Evolutionary conservation across 2,888 invertebrate species (phyloP).

Genomic region (Sesamia inferens): DNA sequence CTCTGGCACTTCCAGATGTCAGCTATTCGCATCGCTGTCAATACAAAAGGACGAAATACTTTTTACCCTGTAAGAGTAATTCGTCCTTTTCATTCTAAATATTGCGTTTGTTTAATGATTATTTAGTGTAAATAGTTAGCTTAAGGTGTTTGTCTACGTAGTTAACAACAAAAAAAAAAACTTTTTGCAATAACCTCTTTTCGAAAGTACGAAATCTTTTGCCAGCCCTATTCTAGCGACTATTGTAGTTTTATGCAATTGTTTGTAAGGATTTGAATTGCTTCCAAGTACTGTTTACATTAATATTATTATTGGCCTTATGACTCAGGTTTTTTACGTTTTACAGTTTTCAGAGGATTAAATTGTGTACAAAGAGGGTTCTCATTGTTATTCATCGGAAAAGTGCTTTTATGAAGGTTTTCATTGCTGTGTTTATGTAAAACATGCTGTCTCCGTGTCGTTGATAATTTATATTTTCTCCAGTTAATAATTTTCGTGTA

Average conservation of each 20-base stretch:
- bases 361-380: slow-evolving; percentile 29
- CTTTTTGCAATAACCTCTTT: background rate
- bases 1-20: too few relatives aligned
- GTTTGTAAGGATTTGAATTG: slow-evolving; percentile 77
- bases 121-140: background rate
- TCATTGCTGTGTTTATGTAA: background rate
- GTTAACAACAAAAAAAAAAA: background rate
- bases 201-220: background rate
- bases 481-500: background rate
- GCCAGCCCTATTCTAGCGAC: slow-evolving; percentile 50
- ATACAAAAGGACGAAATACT: too few relatives aligned
- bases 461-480: background rate
- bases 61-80: background rate
- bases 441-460: background rate
- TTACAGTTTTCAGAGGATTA: slow-evolving; percentile 43
- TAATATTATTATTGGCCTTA: slow-evolving; percentile 65
- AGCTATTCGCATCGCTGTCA: too few relatives aligned
- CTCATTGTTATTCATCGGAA: slow-evolving; percentile 17
- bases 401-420: slow-evolving; percentile 3
- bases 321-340: slow-evolving; percentile 58
- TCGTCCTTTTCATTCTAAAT: background rate
- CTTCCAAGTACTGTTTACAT: slow-evolving; percentile 72
- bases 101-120: background rate
- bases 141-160: background rate
- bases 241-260: slow-evolving; percentile 75